Percentiles rank a stretch among this genome's conserved stretches.
These are phyloP conservation scores for Corythucha ciliata DNA, from an alignment of 2,888 invertebrate genomes.

Conservation along the genomic window DNA sequence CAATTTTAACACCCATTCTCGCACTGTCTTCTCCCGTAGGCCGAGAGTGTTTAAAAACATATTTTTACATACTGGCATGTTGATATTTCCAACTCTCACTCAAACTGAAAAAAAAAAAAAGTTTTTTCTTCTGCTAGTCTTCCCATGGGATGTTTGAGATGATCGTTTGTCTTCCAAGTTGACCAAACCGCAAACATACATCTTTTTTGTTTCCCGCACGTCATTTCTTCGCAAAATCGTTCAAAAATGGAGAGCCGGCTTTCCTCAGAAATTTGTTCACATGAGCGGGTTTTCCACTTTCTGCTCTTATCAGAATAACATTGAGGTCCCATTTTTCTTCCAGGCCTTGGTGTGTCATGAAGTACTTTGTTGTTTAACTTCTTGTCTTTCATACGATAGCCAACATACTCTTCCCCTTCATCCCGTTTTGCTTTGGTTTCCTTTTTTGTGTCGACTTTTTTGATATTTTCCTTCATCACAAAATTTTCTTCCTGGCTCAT, in stretches of 20 bases:
- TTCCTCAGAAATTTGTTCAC: constrained; percentile 1
- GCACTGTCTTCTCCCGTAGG: no score
- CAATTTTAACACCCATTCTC: no score
- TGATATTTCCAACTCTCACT: not conserved
- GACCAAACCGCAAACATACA: constrained; percentile 12
- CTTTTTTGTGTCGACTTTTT: constrained; percentile 2
- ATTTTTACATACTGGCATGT: not conserved
- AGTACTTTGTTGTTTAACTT: not conserved
- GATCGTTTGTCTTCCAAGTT: constrained; percentile 3
- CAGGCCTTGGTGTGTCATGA: not conserved
- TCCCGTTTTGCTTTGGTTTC: constrained; percentile 10
- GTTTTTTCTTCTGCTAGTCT: not conserved
- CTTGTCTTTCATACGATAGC: no score
- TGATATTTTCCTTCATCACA: not conserved
- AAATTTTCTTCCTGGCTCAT: constrained; percentile 2
- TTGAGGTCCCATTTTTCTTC: not conserved
- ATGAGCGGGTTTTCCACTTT: not conserved
- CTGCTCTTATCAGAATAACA: not conserved
- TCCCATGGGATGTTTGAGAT: not conserved
- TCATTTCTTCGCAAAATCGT: constrained; percentile 11
- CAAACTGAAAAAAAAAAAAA: constrained; percentile 6
- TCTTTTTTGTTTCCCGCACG: constrained; percentile 11
- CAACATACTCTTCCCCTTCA: not conserved
- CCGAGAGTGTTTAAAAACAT: no score
- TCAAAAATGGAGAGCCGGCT: not conserved